A percentile compares a stretch with the other conserved stretches of the same genome.
Evolutionary conservation across 2,113 vertebrate species (phyloP).

Genomic region (Sebastes schlegelii): DNA sequence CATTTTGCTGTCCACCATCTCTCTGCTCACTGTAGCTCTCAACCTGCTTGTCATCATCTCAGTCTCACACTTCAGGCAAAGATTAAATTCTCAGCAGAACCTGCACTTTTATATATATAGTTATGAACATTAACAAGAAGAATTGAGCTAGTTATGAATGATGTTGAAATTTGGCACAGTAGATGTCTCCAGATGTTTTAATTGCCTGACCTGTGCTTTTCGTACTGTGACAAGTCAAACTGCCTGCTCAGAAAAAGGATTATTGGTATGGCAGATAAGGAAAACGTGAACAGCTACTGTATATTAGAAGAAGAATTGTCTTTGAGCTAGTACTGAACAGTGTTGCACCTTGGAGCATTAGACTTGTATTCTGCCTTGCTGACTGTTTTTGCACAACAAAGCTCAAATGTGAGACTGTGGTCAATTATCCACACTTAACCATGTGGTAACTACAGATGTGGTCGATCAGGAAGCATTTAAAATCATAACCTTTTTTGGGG

Average conservation of each 20-base stretch:
- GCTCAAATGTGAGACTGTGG: not conserved
- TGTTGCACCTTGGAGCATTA: not conserved
- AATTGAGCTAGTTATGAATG: not conserved
- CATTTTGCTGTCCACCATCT: not conserved
- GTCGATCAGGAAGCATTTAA: too few species aligned
- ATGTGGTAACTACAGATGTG: too few species aligned
- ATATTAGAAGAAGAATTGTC: too few species aligned
- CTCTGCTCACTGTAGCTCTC: conserved; percentile 28
- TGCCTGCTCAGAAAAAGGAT: too few species aligned
- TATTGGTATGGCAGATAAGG: too few species aligned
- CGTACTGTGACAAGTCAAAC: not conserved
- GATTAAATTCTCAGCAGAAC: not conserved
- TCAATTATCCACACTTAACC: not conserved
- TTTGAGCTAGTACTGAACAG: not conserved
- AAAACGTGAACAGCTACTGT: too few species aligned
- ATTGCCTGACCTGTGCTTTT: not conserved
- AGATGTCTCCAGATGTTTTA: not conserved
- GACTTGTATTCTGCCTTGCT: not conserved
- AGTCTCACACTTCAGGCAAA: conserved; percentile 50
- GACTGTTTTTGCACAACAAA: not conserved
- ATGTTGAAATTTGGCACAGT: too few species aligned
- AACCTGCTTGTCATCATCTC: conserved; percentile 57
- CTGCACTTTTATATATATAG: not conserved
- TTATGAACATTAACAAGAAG: not conserved
- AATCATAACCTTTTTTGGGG: too few species aligned